Conservation (phyloP, 1,140 invertebrate genomes). For the Drosophila fuyamai region DNA sequence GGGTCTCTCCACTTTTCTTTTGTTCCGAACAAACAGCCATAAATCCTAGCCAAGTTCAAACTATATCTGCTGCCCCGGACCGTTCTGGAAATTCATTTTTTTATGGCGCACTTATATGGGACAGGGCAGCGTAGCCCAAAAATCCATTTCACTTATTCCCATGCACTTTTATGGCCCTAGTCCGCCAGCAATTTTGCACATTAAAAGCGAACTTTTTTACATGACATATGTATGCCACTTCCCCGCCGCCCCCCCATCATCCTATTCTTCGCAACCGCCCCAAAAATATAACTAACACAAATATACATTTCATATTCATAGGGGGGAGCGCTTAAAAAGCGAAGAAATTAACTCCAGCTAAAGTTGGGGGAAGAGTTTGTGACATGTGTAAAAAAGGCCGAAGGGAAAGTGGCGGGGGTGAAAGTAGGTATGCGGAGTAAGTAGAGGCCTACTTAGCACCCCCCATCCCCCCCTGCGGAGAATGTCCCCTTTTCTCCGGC, state of each 20-base stretch:
- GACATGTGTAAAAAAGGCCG: slow-evolving; percentile 53
- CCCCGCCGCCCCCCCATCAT: background rate
- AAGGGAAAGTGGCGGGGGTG: slow-evolving; percentile 12
- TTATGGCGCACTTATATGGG: slow-evolving; percentile 70
- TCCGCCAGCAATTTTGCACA: slow-evolving; percentile 77
- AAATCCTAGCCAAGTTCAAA: slow-evolving; percentile 63
- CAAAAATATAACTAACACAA: slow-evolving; percentile 72
- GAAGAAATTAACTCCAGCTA: slow-evolving; percentile 74
- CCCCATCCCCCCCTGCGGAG: background rate
- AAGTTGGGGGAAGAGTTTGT: slow-evolving; percentile 21
- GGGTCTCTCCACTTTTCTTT: slow-evolving; percentile 40
- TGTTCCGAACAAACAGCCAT: slow-evolving; percentile 62
- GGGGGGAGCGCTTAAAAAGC: slow-evolving; percentile 71
- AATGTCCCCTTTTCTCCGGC: slow-evolving; percentile 29
- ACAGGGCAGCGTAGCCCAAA: slow-evolving; percentile 45
- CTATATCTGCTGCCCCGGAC: slow-evolving; percentile 48
- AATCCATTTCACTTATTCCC: slow-evolving; percentile 80
- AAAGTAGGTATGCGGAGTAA: background rate
- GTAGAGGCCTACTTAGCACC: slow-evolving; percentile 58
- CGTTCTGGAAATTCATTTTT: slow-evolving; percentile 45
- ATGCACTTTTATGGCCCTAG: slow-evolving; percentile 77
- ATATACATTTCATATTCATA: slow-evolving; percentile 81
- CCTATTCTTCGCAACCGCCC: background rate
- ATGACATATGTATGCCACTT: slow-evolving; percentile 74
- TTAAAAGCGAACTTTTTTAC: slow-evolving; percentile 77